Evolutionary conservation across 2,888 invertebrate species (phyloP).

Genomic region (Pseudococcus longispinus): DNA sequence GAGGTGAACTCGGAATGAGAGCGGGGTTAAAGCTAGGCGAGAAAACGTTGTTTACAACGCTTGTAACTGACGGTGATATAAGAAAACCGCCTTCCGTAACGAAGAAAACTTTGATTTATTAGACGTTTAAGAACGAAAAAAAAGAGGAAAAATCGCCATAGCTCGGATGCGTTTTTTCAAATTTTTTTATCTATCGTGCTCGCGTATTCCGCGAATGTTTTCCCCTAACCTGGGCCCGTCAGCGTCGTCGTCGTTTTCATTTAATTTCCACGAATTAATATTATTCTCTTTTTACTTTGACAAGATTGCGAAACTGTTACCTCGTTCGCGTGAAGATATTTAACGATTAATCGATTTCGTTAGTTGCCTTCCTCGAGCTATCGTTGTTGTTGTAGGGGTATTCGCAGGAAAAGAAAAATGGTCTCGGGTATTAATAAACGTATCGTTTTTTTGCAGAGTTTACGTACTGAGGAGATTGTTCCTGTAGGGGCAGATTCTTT

Average conservation of each 20-base stretch:
- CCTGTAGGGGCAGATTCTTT: too few relatives aligned
- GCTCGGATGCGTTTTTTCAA: conserved; percentile 23
- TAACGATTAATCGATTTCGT: neutral
- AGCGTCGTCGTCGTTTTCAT: neutral
- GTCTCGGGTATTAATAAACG: neutral
- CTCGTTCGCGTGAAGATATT: neutral
- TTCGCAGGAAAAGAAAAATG: neutral
- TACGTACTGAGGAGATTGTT: too few relatives aligned
- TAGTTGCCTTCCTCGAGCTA: neutral
- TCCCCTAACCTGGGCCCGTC: neutral
- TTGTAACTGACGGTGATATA: conserved; percentile 56
- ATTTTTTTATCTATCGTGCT: neutral
- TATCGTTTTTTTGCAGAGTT: neutral
- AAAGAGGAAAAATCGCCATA: neutral
- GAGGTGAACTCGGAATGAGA: neutral
- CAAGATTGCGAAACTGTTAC: neutral
- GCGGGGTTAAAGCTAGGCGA: conserved; percentile 41
- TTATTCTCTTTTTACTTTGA: neutral
- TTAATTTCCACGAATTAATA: neutral
- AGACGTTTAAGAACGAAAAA: neutral
- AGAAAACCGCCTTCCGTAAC: conserved; percentile 53
- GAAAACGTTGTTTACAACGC: conserved; percentile 56
- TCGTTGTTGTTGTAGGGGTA: neutral
- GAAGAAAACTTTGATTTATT: conserved; percentile 56
- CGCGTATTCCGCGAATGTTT: neutral